phyloP scores from a whole-genome alignment of 1,140 invertebrate species.

The Macrobrachium nipponense region DNA sequence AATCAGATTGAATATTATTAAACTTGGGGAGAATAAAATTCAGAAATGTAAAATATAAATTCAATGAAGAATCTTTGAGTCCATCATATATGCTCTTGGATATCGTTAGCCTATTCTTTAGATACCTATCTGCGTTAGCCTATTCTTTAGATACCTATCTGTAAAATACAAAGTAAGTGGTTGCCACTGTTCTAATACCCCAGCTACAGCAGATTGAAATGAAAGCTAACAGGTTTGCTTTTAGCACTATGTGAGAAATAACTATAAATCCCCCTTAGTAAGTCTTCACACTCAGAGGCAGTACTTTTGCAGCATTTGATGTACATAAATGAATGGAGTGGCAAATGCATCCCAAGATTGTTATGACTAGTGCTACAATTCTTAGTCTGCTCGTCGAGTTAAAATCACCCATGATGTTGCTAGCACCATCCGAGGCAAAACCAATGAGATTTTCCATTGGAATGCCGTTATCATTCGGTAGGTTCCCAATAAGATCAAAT shows the following conservation, averaged over 20 bases:
- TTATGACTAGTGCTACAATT: not conserved
- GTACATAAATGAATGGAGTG: not conserved
- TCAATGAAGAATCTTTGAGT: too few species aligned
- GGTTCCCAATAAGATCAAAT: not conserved
- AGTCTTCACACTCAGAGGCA: not conserved
- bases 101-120: too few species aligned
- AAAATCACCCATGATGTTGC: not conserved
- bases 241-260: conserved; percentile 6
- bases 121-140: too few species aligned
- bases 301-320: not conserved
- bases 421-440: not conserved
- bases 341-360: not conserved
- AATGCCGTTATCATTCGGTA: not conserved
- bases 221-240: conserved; percentile 1
- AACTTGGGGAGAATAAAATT: too few species aligned
- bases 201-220: not conserved
- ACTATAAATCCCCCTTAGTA: not conserved
- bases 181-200: not conserved
- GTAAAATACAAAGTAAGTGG: not conserved
- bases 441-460: not conserved
- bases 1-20: too few species aligned
- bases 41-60: too few species aligned
- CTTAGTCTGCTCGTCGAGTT: not conserved
- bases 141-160: too few species aligned
- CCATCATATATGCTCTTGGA: too few species aligned